Base-by-base conservation (phyloP, 1,140 invertebrate species). In the Zophobas morio region DNA sequence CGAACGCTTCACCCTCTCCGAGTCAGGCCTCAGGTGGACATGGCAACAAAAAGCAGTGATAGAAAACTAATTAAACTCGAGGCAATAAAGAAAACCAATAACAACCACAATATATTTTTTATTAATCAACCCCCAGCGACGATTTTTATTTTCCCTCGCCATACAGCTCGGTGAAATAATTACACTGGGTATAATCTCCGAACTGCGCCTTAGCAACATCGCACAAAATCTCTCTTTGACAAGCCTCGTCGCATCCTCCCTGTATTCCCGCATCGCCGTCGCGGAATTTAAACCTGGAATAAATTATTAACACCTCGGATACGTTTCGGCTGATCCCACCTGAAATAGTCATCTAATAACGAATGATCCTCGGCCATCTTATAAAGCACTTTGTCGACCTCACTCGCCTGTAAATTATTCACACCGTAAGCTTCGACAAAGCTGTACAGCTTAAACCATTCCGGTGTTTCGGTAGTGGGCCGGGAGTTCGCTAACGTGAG, bases 401-500 rank as follows among this genome's bases (percentile, higher is more conserved):
- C 86, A 0, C 81, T 75, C 0, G 89, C 86, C 2, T 86, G 86
- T 0, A 91, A 84, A 53, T 89, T 87, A 6, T 83, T 51, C 0
- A 94, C 79, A n/a, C 86, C 87, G 82, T 91, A 95, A 53, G 88
- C 89, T 51, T 91, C 88, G 81, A 88, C 90, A 76, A 94, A 93
- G 3, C 90, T 89, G 82, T 94, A 95, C 3, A 92, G 88, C 83
- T 90, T 87, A 63, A 88, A 90, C 93, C 94, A 94, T 34, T 86
- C 82, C 0, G 93, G 93, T 66, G 83, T 81, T 76, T 86, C 73
- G 4, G 87, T 79, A 0, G 89, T 87, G 0, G 85, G 85, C 36
- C 81, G 63, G 8, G 88, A 75, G 84, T 96, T 96, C 0, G 95
- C 94, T 85, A 90, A 87, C 0, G 93, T 95, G 1, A 96, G 81